Conservation (phyloP, 2,888 invertebrate genomes). For the Tetheella fluctuosa region DNA sequence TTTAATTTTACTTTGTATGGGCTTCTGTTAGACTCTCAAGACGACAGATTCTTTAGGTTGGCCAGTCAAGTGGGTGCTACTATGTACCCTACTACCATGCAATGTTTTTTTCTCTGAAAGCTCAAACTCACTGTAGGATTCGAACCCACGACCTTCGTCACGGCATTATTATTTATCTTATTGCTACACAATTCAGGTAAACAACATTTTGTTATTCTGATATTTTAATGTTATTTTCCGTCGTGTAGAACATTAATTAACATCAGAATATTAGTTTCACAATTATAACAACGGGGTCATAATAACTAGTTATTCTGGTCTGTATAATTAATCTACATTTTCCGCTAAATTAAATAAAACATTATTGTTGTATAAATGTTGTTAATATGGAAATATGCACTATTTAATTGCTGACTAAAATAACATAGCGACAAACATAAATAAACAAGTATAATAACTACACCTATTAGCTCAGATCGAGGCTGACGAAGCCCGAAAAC, state of each 20-base stretch:
- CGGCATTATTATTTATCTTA: too few relatives aligned
- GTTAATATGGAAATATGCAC: background rate
- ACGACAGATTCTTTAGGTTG: too few relatives aligned
- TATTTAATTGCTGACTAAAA: background rate
- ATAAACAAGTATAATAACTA: background rate
- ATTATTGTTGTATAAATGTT: constrained; percentile 1
- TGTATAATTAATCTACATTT: constrained; percentile 2
- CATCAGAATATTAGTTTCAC: background rate
- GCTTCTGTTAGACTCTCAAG: too few relatives aligned
- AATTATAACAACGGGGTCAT: constrained; percentile 8
- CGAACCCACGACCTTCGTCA: too few relatives aligned
- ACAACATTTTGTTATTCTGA: background rate
- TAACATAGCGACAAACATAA: background rate
- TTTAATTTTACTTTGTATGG: too few relatives aligned
- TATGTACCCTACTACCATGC: too few relatives aligned
- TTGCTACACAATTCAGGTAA: too few relatives aligned
- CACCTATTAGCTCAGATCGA: too few relatives aligned
- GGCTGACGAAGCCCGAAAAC: too few relatives aligned
- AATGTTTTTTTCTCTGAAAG: too few relatives aligned
- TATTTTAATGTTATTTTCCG: constrained; percentile 2
- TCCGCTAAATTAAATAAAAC: constrained; percentile 5
- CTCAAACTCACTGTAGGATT: too few relatives aligned
- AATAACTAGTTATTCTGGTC: constrained; percentile 7
- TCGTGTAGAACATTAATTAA: background rate
- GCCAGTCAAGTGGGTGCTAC: too few relatives aligned